Conservation (phyloP, 2,888 invertebrate species). For the Xestia ashworthii region DNA sequence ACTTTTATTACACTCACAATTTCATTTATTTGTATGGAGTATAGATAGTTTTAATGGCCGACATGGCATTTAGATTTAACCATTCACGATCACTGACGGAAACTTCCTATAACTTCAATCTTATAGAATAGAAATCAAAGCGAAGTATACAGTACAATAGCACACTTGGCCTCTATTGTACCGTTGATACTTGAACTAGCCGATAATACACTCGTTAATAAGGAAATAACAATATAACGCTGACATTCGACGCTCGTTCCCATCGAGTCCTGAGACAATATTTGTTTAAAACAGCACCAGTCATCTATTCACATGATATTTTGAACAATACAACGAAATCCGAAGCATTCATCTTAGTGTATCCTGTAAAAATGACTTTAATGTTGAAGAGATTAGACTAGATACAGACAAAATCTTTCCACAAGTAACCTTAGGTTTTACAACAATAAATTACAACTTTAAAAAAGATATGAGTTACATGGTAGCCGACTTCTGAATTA, state of each 20-base stretch:
- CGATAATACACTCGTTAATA: conserved; percentile 62
- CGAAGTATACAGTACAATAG: conserved; percentile 29
- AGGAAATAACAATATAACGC: conserved; percentile 67
- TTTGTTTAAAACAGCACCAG: conserved; percentile 7
- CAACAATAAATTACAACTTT: neutral
- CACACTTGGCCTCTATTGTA: conserved; percentile 12
- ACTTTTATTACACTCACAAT: too few species aligned
- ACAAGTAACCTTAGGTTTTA: neutral
- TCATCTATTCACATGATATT: neutral
- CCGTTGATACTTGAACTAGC: conserved; percentile 24
- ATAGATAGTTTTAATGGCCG: neutral
- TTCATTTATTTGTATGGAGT: too few species aligned
- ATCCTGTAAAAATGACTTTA: neutral
- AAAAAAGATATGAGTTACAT: neutral
- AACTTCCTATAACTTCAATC: neutral
- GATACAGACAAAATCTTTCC: neutral
- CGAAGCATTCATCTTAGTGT: neutral
- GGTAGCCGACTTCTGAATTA: neutral
- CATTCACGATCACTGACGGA: neutral
- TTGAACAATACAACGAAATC: neutral
- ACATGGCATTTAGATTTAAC: neutral
- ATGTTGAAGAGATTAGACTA: neutral
- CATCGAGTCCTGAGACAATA: conserved; percentile 25
- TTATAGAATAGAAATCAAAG: conserved; percentile 13
- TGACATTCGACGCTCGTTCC: conserved; percentile 40